Evolutionary conservation across 2,888 invertebrate species (phyloP).

Genomic region (Lordiphosa fenestrarum): DNA sequence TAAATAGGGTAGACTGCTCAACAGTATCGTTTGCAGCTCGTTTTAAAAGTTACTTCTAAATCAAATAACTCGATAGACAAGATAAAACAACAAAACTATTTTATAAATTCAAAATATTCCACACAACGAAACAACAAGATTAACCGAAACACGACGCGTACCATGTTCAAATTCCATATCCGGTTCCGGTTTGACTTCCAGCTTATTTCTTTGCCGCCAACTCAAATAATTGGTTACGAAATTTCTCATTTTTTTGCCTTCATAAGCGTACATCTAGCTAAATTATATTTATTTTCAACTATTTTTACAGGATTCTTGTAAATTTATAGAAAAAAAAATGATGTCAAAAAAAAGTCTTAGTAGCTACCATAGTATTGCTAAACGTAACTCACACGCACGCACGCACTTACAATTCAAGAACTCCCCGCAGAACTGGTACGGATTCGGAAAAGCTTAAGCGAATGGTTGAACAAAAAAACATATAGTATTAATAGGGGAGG

Average conservation of each 20-base stretch:
- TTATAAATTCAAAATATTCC: no score
- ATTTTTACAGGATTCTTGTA: slow-evolving; percentile 69
- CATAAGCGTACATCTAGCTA: slow-evolving; percentile 68
- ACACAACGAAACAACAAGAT: no score
- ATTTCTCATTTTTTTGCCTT: slow-evolving; percentile 24
- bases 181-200: no score
- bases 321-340: slow-evolving; percentile 62
- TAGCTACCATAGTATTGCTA: slow-evolving; percentile 57
- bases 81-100: no score
- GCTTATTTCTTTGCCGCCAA: no score
- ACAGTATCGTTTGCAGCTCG: no score
- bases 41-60: no score
- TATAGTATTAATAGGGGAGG: slow-evolving; percentile 3
- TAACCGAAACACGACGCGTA: no score
- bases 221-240: slow-evolving; percentile 3
- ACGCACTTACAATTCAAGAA: slow-evolving; percentile 27
- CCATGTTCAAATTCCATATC: no score
- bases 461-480: slow-evolving; percentile 11
- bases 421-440: slow-evolving; percentile 12
- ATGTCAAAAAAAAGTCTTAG: slow-evolving; percentile 55
- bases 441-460: slow-evolving; percentile 22
- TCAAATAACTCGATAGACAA: no score
- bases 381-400: slow-evolving; percentile 34
- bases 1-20: no score
- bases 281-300: slow-evolving; percentile 72